phyloP scores from a whole-genome alignment of 1,140 invertebrate species.

The Drosophila navojoa region DNA sequence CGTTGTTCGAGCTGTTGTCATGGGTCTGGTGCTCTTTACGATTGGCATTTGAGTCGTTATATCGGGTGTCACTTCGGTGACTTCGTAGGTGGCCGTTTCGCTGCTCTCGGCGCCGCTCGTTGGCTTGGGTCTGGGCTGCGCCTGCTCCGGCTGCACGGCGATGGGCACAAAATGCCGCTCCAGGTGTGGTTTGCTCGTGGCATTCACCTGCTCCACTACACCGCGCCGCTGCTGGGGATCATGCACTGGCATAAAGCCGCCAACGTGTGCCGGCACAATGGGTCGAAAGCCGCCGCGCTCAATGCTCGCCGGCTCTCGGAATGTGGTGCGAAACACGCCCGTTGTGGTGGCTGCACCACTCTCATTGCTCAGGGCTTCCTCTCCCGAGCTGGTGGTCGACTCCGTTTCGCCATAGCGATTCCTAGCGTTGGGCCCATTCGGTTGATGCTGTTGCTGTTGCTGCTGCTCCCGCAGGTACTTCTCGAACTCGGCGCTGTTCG shows the following conservation, averaged over 20 bases:
- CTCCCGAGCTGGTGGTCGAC: slow-evolving; percentile 83
- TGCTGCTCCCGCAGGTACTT: slow-evolving; percentile 70
- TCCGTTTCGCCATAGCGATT: slow-evolving; percentile 65
- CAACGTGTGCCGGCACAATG: slow-evolving; percentile 87
- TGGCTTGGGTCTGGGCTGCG: slow-evolving; percentile 20
- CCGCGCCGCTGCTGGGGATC: slow-evolving; percentile 74
- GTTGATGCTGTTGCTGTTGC: slow-evolving; percentile 43
- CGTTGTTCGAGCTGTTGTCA: slow-evolving; percentile 22
- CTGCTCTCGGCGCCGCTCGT: slow-evolving; percentile 51
- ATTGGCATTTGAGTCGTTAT: slow-evolving; percentile 43
- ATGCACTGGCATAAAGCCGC: slow-evolving; percentile 88
- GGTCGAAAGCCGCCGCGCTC: slow-evolving; percentile 90
- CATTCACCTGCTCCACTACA: slow-evolving; percentile 62
- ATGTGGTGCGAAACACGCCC: slow-evolving; percentile 83
- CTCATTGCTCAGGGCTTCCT: slow-evolving; percentile 80
- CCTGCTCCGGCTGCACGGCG: slow-evolving; percentile 18
- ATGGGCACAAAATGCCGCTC: slow-evolving; percentile 65
- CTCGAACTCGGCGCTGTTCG: slow-evolving; percentile 82
- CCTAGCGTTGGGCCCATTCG: slow-evolving; percentile 41
- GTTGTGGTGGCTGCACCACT: slow-evolving; percentile 56
- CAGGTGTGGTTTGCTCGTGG: slow-evolving; percentile 40
- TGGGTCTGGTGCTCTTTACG: slow-evolving; percentile 40
- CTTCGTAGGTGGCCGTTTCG: slow-evolving; percentile 69
- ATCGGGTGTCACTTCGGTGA: slow-evolving; percentile 63
- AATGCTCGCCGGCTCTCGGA: slow-evolving; percentile 86